Evolutionary conservation across 64 coral and sea anemone species (phyloP).

Genomic region (Stichodactyla mertensii): DNA sequence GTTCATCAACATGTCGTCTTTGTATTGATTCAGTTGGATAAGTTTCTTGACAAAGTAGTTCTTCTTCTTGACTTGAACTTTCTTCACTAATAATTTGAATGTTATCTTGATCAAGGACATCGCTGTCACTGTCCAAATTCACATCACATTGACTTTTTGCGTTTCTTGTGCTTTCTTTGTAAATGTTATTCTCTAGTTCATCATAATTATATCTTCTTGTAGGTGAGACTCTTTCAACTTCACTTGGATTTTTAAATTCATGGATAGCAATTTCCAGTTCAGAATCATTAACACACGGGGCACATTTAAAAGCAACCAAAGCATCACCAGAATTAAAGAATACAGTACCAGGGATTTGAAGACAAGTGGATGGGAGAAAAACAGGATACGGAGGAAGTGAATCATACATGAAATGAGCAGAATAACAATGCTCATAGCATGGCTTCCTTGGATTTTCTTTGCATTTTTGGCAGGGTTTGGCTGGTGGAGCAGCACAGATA

Average conservation of each 20-base stretch:
- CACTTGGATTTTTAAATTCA: neutral
- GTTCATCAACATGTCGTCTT: neutral
- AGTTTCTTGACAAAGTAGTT: neutral
- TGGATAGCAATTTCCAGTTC: neutral
- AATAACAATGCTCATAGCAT: constrained; percentile 65
- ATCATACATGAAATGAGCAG: constrained; percentile 59
- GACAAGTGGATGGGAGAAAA: constrained; percentile 45
- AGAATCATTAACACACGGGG: neutral
- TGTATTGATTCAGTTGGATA: neutral
- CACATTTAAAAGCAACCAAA: constrained; percentile 55
- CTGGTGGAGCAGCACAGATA: constrained; percentile 55
- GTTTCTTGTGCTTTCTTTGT: too few species aligned
- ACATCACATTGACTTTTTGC: neutral
- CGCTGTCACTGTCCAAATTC: neutral
- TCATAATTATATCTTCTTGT: neutral
- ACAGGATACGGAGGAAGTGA: constrained; percentile 62
- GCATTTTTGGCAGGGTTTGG: constrained; percentile 31
- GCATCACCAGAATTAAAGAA: constrained; percentile 72
- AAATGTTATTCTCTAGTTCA: neutral
- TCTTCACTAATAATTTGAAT: neutral
- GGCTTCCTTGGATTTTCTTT: constrained; percentile 6
- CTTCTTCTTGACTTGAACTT: neutral
- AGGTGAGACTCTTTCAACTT: neutral
- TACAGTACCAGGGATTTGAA: constrained; percentile 52
- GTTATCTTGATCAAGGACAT: neutral